These are phyloP conservation scores for Scortum barcoo DNA, from an alignment of 2,113 vertebrate genomes.

Conservation along the genomic window DNA sequence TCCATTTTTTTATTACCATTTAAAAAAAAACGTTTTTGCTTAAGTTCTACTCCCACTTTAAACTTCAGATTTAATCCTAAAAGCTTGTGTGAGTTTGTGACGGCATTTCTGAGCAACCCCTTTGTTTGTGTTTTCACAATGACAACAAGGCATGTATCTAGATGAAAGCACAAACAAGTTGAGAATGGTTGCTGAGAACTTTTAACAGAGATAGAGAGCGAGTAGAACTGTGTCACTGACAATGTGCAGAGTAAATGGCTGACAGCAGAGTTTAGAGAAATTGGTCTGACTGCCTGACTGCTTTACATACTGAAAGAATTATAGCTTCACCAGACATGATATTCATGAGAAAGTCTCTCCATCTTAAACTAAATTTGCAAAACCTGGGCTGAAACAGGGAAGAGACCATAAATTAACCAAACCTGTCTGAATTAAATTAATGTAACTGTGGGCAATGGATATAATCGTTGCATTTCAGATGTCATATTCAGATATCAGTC, in stretches of 20 bases:
- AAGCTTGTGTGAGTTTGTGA: not conserved
- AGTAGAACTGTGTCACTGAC: not conserved
- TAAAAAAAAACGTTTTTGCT: not conserved
- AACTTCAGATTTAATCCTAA: not conserved
- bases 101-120: too few species aligned
- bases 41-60: too few species aligned
- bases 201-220: not conserved
- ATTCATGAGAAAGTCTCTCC: not conserved
- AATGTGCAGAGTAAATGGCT: constrained; percentile 10
- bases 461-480: not conserved
- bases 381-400: not conserved
- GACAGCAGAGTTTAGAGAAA: constrained; percentile 1
- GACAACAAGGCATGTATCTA: not conserved
- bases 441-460: not conserved
- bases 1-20: not conserved
- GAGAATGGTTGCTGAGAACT: not conserved
- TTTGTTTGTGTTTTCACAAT: not conserved
- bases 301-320: constrained; percentile 9
- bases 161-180: not conserved
- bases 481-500: not conserved
- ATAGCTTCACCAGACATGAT: not conserved
- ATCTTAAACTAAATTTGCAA: constrained; percentile 13
- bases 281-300: constrained; percentile 22
- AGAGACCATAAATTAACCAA: not conserved
- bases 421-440: not conserved